Percentiles rank a stretch among this genome's conserved stretches.
Conservation (phyloP, 2,113 vertebrate genomes). For the Oryzias javanicus region DNA sequence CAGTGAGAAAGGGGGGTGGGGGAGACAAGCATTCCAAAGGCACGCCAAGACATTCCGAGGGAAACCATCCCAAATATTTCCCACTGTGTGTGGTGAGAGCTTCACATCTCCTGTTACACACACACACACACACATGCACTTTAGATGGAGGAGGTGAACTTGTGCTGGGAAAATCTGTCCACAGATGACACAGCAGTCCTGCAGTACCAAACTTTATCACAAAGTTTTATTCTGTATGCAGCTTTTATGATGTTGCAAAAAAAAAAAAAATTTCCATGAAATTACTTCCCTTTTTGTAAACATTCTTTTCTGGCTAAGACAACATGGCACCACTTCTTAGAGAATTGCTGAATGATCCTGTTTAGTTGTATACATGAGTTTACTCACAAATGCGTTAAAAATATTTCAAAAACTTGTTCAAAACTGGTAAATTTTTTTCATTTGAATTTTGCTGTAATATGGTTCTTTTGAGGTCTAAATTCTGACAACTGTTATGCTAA, state of each 20-base stretch:
- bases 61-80: constrained; percentile 83
- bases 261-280: too few species aligned
- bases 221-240: not conserved
- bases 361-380: too few species aligned
- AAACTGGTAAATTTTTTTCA: not conserved
- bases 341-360: too few species aligned
- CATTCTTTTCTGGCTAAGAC: too few species aligned
- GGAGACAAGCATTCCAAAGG: constrained; percentile 71
- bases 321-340: too few species aligned
- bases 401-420: not conserved
- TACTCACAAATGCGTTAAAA: too few species aligned
- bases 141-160: constrained; percentile 33
- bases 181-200: constrained; percentile 14
- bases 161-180: constrained; percentile 14
- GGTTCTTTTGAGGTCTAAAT: not conserved
- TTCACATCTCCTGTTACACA: constrained; percentile 55
- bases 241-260: too few species aligned
- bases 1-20: constrained; percentile 27
- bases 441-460: not conserved
- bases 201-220: not conserved
- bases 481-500: not conserved
- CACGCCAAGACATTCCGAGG: constrained; percentile 81
- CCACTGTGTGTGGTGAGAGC: constrained; percentile 69
- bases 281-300: too few species aligned
- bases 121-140: constrained; percentile 6